Evolutionary conservation across 2,888 invertebrate genomes (phyloP).

Genomic region (Diarsia rubi): DNA sequence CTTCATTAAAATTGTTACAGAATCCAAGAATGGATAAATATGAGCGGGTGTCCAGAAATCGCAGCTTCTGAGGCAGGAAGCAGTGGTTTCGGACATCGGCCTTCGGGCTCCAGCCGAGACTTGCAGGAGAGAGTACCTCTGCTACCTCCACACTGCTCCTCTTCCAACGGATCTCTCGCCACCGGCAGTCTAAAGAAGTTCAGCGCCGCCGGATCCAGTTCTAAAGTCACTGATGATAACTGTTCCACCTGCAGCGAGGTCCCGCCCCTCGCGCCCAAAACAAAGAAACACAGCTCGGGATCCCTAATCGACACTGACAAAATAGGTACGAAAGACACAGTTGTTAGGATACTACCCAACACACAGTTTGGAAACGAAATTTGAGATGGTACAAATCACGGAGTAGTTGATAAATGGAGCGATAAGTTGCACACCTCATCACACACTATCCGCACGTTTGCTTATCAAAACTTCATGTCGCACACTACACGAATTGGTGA

Average conservation of each 20-base stretch:
- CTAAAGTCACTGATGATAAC: conserved; percentile 81
- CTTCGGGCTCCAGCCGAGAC: conserved; percentile 79
- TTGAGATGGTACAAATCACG: conserved; percentile 66
- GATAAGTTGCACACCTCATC: neutral
- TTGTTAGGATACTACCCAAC: conserved; percentile 87
- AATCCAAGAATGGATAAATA: conserved; percentile 85
- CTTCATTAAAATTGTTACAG: conserved; percentile 53
- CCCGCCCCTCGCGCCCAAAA: conserved; percentile 84
- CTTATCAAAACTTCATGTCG: conserved; percentile 16
- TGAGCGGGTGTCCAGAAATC: conserved; percentile 84
- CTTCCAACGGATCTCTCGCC: conserved; percentile 87
- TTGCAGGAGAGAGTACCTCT: conserved; percentile 86
- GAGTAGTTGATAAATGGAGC: conserved; percentile 46
- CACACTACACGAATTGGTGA: neutral
- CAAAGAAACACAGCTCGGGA: conserved; percentile 87
- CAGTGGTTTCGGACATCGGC: conserved; percentile 78
- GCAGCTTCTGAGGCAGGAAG: conserved; percentile 81
- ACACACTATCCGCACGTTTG: conserved; percentile 16
- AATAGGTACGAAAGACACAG: conserved; percentile 84
- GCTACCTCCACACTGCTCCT: conserved; percentile 85
- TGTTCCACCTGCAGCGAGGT: conserved; percentile 87
- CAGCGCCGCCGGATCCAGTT: conserved; percentile 81
- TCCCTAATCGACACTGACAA: conserved; percentile 87
- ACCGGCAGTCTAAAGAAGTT: conserved; percentile 86
- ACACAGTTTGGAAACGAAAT: conserved; percentile 85